Evolutionary conservation across 2,113 vertebrate species (phyloP), one percentile per base, ranked within the genome.

Genomic region (Athene noctua): DNA sequence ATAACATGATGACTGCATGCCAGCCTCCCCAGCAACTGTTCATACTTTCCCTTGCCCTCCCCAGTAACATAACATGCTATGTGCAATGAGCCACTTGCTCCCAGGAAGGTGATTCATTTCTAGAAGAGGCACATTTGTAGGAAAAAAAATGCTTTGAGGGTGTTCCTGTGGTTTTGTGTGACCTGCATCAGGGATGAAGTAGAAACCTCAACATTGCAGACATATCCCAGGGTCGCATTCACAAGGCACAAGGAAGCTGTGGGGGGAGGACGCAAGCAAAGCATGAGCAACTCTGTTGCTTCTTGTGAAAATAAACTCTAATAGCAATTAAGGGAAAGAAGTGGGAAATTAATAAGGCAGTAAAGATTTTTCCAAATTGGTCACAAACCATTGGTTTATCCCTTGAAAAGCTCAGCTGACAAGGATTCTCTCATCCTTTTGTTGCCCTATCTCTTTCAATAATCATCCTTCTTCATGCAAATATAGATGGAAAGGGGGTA

Each of bases 401-500:
- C 73, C 54, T 86, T 25, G 82, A 73, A 84, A 89, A 93, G 75
- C 90, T 92, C 74, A 14, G 59, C 88, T 70, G 72, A 94, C 54
- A 77, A 79, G 85, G 90, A 82, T 95, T 94, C 51, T 93, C 68
- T 84, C 91, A 71, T 54, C 47, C 83, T 93, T 97, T 97, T 96
- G 96, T 96, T 87, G 87, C 67, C n/a, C 42, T 90, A 85, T 96
- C 95, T 91, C 94, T 91, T 90, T 86, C 96, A 92, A 65, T 96
- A 94, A 95, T 91, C 87, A 92, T 96, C 96, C 92, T 95, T 96
- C 96, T 87, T 94, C 94, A 97, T 97, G 95, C 96, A 97, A 95
- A 97, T 97, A 72, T 40, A 97, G 93, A 91, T 57, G 89, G 95
- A 92, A 94, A 95, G 82, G 65, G 90, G 88, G 59, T 80, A 92